A percentile compares a stretch with the other conserved stretches of the same genome.
Evolutionary conservation across 2,113 vertebrate genomes (phyloP).

Genomic region (Anser cygnoides): DNA sequence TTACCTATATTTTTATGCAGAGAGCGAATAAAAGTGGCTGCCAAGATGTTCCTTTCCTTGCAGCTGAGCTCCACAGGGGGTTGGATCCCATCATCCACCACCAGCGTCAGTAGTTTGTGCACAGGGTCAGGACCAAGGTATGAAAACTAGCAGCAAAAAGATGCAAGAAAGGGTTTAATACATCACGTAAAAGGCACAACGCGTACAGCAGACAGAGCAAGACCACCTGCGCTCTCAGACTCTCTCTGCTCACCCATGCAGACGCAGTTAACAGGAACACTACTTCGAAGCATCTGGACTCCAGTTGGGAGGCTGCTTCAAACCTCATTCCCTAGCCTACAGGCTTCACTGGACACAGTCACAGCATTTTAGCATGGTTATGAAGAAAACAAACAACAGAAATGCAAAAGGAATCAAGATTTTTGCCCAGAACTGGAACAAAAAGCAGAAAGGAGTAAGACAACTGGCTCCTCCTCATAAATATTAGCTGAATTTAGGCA

Average conservation of each 20-base stretch:
- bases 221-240: not conserved
- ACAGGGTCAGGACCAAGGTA: constrained; percentile 95
- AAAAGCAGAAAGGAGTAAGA: not conserved
- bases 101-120: constrained; percentile 93
- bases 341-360: not conserved
- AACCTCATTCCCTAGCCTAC: not conserved
- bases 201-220: constrained; percentile 19
- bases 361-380: not conserved
- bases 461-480: not conserved
- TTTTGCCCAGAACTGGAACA: not conserved
- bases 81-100: constrained; percentile 98
- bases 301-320: not conserved
- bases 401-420: not conserved
- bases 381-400: not conserved
- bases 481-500: not conserved
- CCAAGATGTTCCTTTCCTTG: constrained; percentile 98
- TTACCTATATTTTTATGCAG: constrained; percentile 98
- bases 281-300: not conserved
- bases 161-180: constrained; percentile 61
- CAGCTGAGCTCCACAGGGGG: constrained; percentile 97
- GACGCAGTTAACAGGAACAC: not conserved
- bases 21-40: constrained; percentile 97
- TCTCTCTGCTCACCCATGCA: not conserved
- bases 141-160: constrained; percentile 84
- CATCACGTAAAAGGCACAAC: constrained; percentile 43